These are phyloP conservation scores for Mythimna vitellina DNA, from an alignment of 2,888 invertebrate species.

Conservation along the genomic window DNA sequence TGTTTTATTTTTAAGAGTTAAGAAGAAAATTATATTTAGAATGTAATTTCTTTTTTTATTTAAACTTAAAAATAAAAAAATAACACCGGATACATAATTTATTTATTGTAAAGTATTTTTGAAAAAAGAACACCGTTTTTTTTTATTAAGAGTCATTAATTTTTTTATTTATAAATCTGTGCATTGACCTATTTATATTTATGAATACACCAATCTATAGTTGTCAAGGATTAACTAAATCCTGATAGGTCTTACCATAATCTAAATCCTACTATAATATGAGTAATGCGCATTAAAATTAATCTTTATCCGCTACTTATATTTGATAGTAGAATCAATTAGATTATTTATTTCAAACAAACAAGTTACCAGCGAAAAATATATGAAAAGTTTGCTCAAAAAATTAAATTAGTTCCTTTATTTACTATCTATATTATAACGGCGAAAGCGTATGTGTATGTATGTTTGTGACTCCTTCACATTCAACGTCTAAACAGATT, in stretches of 20 bases:
- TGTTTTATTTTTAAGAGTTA: constrained; percentile 4
- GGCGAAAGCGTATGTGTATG: too few relatives aligned
- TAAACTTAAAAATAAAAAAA: too few relatives aligned
- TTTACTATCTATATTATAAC: not conserved
- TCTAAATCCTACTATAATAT: constrained; percentile 38
- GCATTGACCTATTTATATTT: not conserved
- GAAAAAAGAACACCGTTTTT: not conserved
- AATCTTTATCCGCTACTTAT: constrained; percentile 30
- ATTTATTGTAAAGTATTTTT: not conserved
- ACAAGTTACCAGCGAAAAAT: not conserved
- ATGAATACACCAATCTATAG: not conserved
- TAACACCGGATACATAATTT: too few relatives aligned
- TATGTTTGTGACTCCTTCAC: too few relatives aligned
- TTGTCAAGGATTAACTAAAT: constrained; percentile 19
- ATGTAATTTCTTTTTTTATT: too few relatives aligned
- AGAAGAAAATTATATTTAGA: not conserved
- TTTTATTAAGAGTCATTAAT: not conserved
- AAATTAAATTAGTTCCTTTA: not conserved
- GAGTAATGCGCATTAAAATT: constrained; percentile 41
- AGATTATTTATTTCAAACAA: constrained; percentile 10
- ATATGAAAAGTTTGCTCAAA: not conserved
- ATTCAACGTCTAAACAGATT: too few relatives aligned
- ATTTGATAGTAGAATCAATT: constrained; percentile 3
- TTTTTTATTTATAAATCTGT: not conserved
- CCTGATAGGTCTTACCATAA: constrained; percentile 8